phyloP scores from a whole-genome alignment of 2,888 invertebrate genomes.

The Parapristionchus giblindavisi region DNA sequence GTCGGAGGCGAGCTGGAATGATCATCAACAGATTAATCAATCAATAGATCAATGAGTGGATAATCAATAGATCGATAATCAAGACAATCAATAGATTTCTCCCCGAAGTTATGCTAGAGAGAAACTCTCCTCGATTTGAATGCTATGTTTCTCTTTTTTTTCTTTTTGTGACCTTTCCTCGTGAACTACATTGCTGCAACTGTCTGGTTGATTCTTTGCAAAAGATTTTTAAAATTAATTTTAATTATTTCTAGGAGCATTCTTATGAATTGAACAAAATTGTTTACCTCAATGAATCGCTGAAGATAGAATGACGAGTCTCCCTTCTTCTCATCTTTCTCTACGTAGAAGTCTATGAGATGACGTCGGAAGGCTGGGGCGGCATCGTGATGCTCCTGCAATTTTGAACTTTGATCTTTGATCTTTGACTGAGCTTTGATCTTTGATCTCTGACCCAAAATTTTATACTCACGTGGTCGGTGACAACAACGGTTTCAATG shows the following conservation, averaged over 20 bases:
- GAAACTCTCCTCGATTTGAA: too few species aligned
- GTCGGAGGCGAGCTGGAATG: slow-evolving; percentile 50
- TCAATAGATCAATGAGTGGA: not conserved
- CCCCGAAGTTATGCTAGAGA: too few species aligned
- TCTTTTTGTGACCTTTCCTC: too few species aligned
- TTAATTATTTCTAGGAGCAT: not conserved
- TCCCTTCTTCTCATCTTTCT: slow-evolving; percentile 41
- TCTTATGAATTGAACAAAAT: slow-evolving; percentile 9
- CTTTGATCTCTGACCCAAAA: not conserved
- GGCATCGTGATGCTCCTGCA: slow-evolving; percentile 24
- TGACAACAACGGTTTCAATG: slow-evolving; percentile 26
- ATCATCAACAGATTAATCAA: not conserved
- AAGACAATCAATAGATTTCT: too few species aligned
- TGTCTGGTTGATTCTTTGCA: too few species aligned
- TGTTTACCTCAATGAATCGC: slow-evolving; percentile 50
- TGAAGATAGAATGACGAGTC: slow-evolving; percentile 51
- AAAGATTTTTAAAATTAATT: not conserved
- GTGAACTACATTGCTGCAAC: too few species aligned
- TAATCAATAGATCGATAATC: too few species aligned
- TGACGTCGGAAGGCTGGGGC: slow-evolving; percentile 39
- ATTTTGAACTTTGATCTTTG: not conserved
- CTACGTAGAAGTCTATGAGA: slow-evolving; percentile 47
- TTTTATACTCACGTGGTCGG: not conserved
- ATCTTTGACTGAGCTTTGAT: not conserved
- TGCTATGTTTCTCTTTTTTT: too few species aligned